Evolutionary conservation across 2,113 vertebrate species (phyloP), one percentile per base, ranked within the genome.

Genomic region (Hyaena hyaena): DNA sequence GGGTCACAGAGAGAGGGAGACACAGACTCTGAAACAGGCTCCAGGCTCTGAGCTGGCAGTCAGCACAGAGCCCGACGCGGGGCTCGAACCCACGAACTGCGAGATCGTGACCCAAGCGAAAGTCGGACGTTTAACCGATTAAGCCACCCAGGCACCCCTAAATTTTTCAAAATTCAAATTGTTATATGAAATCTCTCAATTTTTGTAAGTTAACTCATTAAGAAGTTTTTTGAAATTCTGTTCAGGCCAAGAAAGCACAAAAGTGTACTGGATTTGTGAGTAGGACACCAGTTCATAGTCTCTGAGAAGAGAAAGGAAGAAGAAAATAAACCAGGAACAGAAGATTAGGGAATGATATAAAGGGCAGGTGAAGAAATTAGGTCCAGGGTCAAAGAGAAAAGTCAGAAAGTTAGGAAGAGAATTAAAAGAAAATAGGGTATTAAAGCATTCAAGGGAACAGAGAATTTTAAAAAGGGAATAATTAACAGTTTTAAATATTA

Each of bases 311-410:
- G 79, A 31, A 65, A 50, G 16, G 4, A 28, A 43, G 68, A 74
- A 55, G 17, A 50, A 91, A 95, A 92, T 45, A 48, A 35, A 92
- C 95, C 39, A 63, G 69, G 65, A 96, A 76, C 50, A 77, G 39
- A 73, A 82, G 16, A 33, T 26, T 77, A 77, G 21, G 50, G 24
- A 74, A 88, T 58, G 61, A 85, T 85, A 63, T 61, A 69, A 88
- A 82, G 11, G 26, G 23, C 19, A 95, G 83, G 23, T 28, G 15
- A 90, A 81, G 11, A 89, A 94, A 94, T 35, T 26, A 88, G n/a
- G 31, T 31, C 50, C 77, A 73, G 16, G 43, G 82, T 68, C 43
- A 86, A 48, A 86, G 66, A 63, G n/a, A 91, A 53, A 15, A 96
- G 48, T 65, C 83, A 77, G 39, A 92, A 92, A 95, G 48, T 88